phyloP scores from a whole-genome alignment of 2,797 vertebrate species.

The Protonibea diacanthus region DNA sequence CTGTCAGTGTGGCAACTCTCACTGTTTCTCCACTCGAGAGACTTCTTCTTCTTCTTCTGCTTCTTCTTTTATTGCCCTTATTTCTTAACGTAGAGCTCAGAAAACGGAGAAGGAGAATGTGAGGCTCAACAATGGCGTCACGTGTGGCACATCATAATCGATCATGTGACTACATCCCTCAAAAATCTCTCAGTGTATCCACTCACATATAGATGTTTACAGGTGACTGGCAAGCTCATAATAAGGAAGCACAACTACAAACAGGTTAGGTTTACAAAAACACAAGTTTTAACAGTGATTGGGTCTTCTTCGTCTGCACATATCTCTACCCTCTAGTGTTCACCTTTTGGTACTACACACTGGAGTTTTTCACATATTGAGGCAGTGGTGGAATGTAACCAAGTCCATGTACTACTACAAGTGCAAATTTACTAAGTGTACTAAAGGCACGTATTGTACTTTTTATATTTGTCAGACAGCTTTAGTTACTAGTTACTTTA shows the following conservation, averaged over 20 bases:
- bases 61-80: neutral
- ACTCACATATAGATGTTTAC: neutral
- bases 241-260: neutral
- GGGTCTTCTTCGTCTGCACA: neutral
- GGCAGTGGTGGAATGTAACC: neutral
- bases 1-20: neutral
- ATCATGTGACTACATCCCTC: neutral
- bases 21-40: neutral
- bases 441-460: neutral
- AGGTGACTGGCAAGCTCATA: neutral
- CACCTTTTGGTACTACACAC: conserved; percentile 9
- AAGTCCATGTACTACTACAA: neutral
- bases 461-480: neutral
- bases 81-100: neutral
- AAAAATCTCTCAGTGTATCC: no score
- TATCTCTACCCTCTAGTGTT: conserved; percentile 54
- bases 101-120: neutral
- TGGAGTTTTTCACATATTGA: neutral
- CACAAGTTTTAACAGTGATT: neutral
- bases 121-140: neutral
- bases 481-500: neutral
- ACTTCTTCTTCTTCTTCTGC: neutral
- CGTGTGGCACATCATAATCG: neutral
- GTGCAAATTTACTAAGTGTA: no score
- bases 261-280: neutral